Conservation (phyloP, 2,888 invertebrate genomes). For the Dendrolimus houi region DNA sequence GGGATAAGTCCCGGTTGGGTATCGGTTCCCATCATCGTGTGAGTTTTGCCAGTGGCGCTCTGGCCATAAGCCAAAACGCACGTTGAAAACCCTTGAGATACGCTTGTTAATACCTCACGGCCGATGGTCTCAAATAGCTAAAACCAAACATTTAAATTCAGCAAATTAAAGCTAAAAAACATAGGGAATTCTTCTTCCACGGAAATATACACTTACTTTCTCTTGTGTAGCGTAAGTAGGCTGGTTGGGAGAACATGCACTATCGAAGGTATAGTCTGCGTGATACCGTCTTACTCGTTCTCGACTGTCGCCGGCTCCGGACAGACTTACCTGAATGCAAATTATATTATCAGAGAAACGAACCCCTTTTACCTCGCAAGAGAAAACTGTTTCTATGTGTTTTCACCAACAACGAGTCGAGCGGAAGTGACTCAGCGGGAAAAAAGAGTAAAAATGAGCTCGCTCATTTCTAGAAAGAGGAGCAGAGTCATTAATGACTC, state of each 20-base stretch:
- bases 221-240: constrained; percentile 71
- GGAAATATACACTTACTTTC: constrained; percentile 32
- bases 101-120: constrained; percentile 76
- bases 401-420: no score
- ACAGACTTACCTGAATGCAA: constrained; percentile 71
- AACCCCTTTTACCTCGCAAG: no score
- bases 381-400: no score
- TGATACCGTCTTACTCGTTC: constrained; percentile 78
- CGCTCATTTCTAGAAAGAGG: no score
- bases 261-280: constrained; percentile 80
- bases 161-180: no score
- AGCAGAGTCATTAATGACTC: no score
- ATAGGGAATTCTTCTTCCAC: no score
- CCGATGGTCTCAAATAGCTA: constrained; percentile 82
- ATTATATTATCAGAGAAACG: neutral
- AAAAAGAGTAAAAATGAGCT: no score
- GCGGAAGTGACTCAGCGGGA: no score
- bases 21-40: constrained; percentile 84
- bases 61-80: constrained; percentile 86
- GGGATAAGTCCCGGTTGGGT: constrained; percentile 57
- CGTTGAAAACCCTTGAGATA: constrained; percentile 79
- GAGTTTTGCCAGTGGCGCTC: constrained; percentile 85
- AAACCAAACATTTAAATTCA: neutral
- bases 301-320: constrained; percentile 81
- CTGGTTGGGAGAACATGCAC: constrained; percentile 59